Percentiles rank a stretch among this genome's conserved stretches.
phyloP scores from a whole-genome alignment of 2,113 vertebrate genomes.

The Prinia subflava region DNA sequence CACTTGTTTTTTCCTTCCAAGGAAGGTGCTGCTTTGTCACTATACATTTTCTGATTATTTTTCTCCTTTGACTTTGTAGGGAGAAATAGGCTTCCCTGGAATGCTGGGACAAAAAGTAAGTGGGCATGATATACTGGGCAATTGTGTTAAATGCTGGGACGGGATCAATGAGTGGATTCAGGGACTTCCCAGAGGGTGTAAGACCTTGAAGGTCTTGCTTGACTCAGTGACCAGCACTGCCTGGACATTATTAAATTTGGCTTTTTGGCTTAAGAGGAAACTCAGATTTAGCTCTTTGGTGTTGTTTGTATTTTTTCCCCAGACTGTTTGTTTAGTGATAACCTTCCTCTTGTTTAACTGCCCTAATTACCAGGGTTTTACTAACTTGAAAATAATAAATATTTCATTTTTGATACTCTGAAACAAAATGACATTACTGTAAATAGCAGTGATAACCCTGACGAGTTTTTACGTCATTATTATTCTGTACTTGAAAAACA shows the following conservation, averaged over 20 bases:
- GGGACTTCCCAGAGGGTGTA: background rate
- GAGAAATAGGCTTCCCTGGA: conserved; percentile 89
- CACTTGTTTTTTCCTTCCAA: background rate
- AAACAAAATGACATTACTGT: background rate
- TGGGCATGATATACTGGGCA: background rate
- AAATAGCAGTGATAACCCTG: background rate
- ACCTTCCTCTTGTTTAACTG: background rate
- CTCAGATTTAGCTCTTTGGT: background rate
- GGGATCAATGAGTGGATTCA: background rate
- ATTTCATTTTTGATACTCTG: background rate
- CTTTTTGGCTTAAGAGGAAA: background rate
- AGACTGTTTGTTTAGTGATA: background rate
- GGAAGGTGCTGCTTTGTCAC: background rate
- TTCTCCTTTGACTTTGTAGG: conserved; percentile 74
- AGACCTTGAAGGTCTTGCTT: background rate
- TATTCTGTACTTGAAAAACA: background rate
- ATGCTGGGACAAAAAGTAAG: conserved; percentile 97
- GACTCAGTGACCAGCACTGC: background rate
- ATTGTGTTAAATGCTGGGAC: background rate
- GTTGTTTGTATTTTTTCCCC: background rate
- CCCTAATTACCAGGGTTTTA: background rate
- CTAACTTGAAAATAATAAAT: background rate
- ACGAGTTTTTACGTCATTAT: background rate
- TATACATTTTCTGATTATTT: background rate
- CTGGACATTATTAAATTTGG: background rate